phyloP scores from a whole-genome alignment of 2,888 invertebrate species.

The Blomia tropicalis region DNA sequence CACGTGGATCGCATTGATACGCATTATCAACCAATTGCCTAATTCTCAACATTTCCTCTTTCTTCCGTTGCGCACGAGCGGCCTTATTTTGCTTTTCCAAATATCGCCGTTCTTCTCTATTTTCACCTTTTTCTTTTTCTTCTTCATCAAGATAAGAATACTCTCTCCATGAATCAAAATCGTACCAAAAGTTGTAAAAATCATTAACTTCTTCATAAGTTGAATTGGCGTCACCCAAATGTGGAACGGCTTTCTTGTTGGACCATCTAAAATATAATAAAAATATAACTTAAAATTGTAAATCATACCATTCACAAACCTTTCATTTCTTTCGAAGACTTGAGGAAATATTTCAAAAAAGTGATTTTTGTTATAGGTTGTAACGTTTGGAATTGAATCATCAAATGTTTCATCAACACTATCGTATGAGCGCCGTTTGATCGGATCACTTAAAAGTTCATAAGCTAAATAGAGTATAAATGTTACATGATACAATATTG shows the following conservation, averaged over 20 bases:
- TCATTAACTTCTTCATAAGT: conserved; percentile 67
- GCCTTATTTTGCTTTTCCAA: conserved; percentile 96
- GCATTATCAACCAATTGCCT: conserved; percentile 79
- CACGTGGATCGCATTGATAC: conserved; percentile 81
- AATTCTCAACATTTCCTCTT: conserved; percentile 87
- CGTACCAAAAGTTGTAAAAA: conserved; percentile 96
- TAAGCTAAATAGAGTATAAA: conserved; percentile 47
- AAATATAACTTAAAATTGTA: background rate
- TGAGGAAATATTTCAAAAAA: conserved; percentile 48
- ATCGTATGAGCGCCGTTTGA: conserved; percentile 75
- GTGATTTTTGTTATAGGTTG: conserved; percentile 52
- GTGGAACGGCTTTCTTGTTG: conserved; percentile 64
- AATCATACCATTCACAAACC: conserved; percentile 33
- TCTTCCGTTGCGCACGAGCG: conserved; percentile 76
- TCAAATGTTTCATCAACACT: conserved; percentile 90
- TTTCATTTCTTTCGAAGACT: conserved; percentile 41
- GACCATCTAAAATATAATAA: conserved; percentile 56
- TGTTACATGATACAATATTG: conserved; percentile 11
- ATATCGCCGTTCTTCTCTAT: conserved; percentile 84
- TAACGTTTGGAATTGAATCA: conserved; percentile 57
- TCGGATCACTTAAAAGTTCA: conserved; percentile 65
- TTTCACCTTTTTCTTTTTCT: conserved; percentile 92
- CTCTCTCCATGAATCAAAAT: conserved; percentile 97
- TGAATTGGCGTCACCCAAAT: conserved; percentile 58
- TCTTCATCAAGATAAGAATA: conserved; percentile 97